phyloP scores from a whole-genome alignment of 2,888 invertebrate species.

The Athalia cordata region DNA sequence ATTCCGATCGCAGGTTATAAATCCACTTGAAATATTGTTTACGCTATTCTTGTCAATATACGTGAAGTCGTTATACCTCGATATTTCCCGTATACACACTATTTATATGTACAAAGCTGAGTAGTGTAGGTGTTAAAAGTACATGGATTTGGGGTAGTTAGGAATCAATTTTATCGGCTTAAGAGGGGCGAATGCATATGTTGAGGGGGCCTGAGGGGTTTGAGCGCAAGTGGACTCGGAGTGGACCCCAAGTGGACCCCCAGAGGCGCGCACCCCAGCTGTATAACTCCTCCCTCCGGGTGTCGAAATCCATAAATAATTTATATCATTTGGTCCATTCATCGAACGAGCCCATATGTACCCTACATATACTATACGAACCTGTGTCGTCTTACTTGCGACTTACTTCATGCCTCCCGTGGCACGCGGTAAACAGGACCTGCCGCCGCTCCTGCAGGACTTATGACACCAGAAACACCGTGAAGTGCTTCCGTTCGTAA shows the following conservation, averaged over 20 bases:
- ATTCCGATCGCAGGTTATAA: not conserved
- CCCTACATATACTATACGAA: conserved; percentile 68
- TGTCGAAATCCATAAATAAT: conserved; percentile 73
- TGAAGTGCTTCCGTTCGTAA: not conserved
- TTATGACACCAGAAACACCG: not conserved
- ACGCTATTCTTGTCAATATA: conserved; percentile 18
- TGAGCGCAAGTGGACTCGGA: conserved; percentile 70
- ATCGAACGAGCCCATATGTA: conserved; percentile 69
- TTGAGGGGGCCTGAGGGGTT: conserved; percentile 69
- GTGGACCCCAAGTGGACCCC: conserved; percentile 69
- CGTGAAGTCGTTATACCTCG: not conserved
- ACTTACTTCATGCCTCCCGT: conserved; percentile 8
- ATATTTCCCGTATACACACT: not conserved
- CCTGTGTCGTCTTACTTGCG: conserved; percentile 70
- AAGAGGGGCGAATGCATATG: conserved; percentile 67
- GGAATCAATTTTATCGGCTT: conserved; percentile 70
- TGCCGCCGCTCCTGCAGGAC: conserved; percentile 51
- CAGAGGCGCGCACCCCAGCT: conserved; percentile 64
- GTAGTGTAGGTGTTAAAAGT: conserved; percentile 67
- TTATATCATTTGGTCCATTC: conserved; percentile 73
- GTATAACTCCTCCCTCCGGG: conserved; percentile 59
- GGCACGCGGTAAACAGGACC: conserved; percentile 54
- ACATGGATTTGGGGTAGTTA: conserved; percentile 67
- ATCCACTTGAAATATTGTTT: conserved; percentile 32
- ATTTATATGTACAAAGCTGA: not conserved